phyloP scores from a whole-genome alignment of 2,113 vertebrate genomes.

The Nycticryphes semicollaris region DNA sequence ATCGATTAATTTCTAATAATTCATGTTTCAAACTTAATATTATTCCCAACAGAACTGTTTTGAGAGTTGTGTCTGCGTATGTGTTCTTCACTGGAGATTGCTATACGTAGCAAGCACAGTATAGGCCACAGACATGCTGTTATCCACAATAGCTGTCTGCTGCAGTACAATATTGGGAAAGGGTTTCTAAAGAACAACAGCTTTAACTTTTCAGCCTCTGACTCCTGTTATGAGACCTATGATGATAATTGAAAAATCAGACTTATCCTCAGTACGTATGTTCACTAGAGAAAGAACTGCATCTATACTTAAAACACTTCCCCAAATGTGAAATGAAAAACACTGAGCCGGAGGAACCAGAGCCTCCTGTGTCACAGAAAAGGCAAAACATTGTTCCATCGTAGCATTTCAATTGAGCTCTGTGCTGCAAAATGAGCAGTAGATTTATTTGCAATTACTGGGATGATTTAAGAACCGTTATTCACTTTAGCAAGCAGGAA shows the following conservation, averaged over 20 bases:
- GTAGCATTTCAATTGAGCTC: neutral
- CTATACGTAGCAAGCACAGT: fast-evolving
- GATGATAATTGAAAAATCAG: neutral
- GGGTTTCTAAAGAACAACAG: neutral
- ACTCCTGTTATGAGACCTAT: neutral
- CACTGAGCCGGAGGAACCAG: neutral
- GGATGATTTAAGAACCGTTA: neutral
- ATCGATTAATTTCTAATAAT: neutral
- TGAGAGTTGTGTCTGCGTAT: neutral
- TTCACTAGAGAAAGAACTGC: neutral
- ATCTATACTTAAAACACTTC: neutral
- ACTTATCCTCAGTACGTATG: neutral
- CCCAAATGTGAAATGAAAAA: neutral
- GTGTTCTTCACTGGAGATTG: neutral
- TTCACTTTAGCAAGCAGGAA: neutral
- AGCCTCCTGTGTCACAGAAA: neutral
- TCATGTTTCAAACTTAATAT: neutral
- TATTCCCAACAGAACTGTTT: neutral
- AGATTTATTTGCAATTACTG: neutral
- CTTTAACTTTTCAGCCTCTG: neutral
- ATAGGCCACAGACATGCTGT: too few relatives aligned
- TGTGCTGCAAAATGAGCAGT: neutral
- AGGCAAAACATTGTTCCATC: neutral
- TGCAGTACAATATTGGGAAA: neutral
- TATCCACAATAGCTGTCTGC: too few relatives aligned